Evolutionary conservation across 2,113 vertebrate genomes (phyloP).

Genomic region (Leptodactylus fuscus): DNA sequence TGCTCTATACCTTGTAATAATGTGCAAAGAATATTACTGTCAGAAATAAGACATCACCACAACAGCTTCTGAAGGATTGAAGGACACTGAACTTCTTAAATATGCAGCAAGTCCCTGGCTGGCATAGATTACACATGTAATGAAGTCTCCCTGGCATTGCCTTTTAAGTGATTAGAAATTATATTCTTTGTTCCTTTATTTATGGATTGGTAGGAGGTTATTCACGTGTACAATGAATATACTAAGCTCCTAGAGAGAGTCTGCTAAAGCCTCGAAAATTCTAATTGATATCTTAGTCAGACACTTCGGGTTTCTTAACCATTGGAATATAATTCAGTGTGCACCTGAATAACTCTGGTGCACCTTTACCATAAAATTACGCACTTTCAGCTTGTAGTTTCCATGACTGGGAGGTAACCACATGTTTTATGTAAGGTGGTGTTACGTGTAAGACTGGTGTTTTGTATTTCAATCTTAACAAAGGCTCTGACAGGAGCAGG

Average conservation of each 20-base stretch:
- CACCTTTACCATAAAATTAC: too few relatives aligned
- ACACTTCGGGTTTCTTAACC: too few relatives aligned
- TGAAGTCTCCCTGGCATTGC: slow-evolving; percentile 48
- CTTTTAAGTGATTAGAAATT: slow-evolving; percentile 36
- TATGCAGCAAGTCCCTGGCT: slow-evolving; percentile 33
- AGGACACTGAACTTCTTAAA: background rate
- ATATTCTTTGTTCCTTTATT: slow-evolving; percentile 32
- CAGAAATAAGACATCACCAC: background rate
- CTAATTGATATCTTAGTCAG: background rate
- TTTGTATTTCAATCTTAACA: too few relatives aligned
- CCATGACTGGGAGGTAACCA: too few relatives aligned
- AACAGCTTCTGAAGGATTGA: background rate
- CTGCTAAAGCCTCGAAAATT: background rate
- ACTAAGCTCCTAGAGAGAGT: background rate
- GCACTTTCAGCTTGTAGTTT: too few relatives aligned
- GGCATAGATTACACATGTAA: slow-evolving; percentile 41
- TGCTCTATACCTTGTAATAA: background rate
- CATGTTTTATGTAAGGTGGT: too few relatives aligned
- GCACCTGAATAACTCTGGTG: too few relatives aligned
- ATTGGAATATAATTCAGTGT: too few relatives aligned
- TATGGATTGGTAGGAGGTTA: slow-evolving; percentile 14
- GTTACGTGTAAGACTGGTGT: too few relatives aligned
- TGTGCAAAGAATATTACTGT: background rate
- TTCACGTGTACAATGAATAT: slow-evolving; percentile 5
- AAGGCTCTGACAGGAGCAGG: too few relatives aligned